Evolutionary conservation across 2,888 invertebrate genomes (phyloP).

Genomic region (Xestoiulus laeticollis): DNA sequence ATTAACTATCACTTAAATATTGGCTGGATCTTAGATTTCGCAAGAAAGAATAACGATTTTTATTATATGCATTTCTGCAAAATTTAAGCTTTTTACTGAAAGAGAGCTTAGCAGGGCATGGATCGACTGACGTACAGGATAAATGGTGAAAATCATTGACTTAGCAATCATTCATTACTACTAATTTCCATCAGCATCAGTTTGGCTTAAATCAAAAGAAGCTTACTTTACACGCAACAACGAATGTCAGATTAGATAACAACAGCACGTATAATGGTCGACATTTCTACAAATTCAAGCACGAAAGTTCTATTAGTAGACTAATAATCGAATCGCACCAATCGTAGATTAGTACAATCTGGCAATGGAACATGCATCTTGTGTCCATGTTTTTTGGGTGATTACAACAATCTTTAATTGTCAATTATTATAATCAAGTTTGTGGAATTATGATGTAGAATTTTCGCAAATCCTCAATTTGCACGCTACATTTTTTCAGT

Average conservation of each 20-base stretch:
- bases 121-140: background rate
- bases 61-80: background rate
- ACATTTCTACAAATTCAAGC: background rate
- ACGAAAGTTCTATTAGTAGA: background rate
- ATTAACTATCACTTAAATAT: too few relatives aligned
- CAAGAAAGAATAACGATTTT: background rate
- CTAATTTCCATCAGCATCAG: background rate
- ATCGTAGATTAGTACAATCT: background rate
- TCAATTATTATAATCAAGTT: too few relatives aligned
- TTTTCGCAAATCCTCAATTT: background rate
- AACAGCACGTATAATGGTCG: background rate
- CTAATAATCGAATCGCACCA: background rate
- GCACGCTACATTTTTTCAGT: background rate
- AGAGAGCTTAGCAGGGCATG: background rate
- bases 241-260: background rate
- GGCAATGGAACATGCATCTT: background rate
- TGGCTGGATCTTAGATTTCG: too few relatives aligned
- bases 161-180: background rate
- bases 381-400: too few relatives aligned
- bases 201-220: background rate
- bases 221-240: background rate
- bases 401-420: too few relatives aligned
- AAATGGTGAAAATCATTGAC: background rate
- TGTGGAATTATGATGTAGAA: too few relatives aligned
- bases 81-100: background rate